Base-by-base conservation (phyloP, 2,113 vertebrate genomes). In the Peromyscus maniculatus region DNA sequence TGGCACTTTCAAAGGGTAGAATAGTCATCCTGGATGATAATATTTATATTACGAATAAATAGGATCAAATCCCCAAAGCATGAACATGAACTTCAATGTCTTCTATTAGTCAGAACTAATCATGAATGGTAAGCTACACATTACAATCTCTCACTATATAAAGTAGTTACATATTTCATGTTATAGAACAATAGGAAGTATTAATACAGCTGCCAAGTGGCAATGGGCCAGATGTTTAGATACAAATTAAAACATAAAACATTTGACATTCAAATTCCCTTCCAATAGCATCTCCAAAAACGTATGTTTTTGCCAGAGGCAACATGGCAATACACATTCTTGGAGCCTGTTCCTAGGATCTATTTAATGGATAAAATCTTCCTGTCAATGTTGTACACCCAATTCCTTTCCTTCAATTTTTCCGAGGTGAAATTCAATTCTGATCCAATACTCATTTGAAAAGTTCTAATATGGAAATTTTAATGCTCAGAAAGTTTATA, bases 191-290 rank as follows among this genome's bases (percentile, higher is more conserved):
- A 93, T 10, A 95, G 59, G 59, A 92, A 93, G 52, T 89, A 92
- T 39, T 71, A 72, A 91, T 62, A 75, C 7, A 78, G 71, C 33
- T 96, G 79, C 71, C 66, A 97, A 91, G n/a, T 92, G 59, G 95
- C 69, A 22, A 79, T 43, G 5, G 36, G 36, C 57, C 49, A 94
- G 57, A 90, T 96, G 77, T 96, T 95, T 93, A 67, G 62, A 75
- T 87, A 96, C 87, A 94, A 87, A 96, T 59, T 78, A 90, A 96
- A 95, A 72, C 52, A 92, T 0, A 17, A 62, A 59, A 90, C 5
- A 39, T 24, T 78, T 84, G 28, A 33, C 83, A 86, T 86, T 91
- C 84, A 92, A 17, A 7, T 74, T 89, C 39, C 69, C 36, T 90
- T 89, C 75, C 78, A 39, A 79, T 19, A 88, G 77, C 3, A 46